Evolutionary conservation across 1,140 invertebrate genomes (phyloP), one percentile per base, ranked within the genome.

Genomic region (Drosophila virilis): DNA sequence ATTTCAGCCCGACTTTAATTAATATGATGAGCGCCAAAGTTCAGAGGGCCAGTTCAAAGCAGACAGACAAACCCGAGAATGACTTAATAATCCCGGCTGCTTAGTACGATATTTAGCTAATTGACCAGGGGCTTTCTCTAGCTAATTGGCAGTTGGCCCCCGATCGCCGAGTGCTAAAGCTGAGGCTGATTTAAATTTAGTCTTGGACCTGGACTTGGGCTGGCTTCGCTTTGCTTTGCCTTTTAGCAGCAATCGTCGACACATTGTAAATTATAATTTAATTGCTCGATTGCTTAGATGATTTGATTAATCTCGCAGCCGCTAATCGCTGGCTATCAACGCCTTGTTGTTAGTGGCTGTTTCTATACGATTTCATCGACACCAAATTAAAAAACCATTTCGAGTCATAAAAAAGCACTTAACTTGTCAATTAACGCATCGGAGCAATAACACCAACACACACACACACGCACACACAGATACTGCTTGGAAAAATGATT

Each of bases 331-430:
- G 50, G 42, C 77, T 62, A 82, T 88, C 79, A 88, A 81, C 81
- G 50, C 81, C 69, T 78, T 42, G 65, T 70, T 76, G 61, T 28
- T 45, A n/a, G n/a, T n/a, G 13, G 28, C 38, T 52, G 38, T 60
- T 55, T 9, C 17, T n/a, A 46, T 45, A 54, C 61, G 55, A 80
- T 80, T 78, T 74, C 77, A 89, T 90, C 78, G 80, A 86, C 85
- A 89, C 74, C 85, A 85, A 89, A 89, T 90, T 90, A 89, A 89
- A 89, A 89, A 85, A 57, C 78, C 81, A 89, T 90, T 89, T 80
- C 64, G 65, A 72, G 69, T 80, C 86, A 89, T 90, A 90, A 90
- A 90, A 90, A 90, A 90, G 82, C 86, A 90, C 86, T 90, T 81
- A 90, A 90, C 86, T 90, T 73, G 88, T 90, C 86, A 90, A 91